Conservation (phyloP, 2,113 vertebrate genomes). For the Tiliqua scincoides region DNA sequence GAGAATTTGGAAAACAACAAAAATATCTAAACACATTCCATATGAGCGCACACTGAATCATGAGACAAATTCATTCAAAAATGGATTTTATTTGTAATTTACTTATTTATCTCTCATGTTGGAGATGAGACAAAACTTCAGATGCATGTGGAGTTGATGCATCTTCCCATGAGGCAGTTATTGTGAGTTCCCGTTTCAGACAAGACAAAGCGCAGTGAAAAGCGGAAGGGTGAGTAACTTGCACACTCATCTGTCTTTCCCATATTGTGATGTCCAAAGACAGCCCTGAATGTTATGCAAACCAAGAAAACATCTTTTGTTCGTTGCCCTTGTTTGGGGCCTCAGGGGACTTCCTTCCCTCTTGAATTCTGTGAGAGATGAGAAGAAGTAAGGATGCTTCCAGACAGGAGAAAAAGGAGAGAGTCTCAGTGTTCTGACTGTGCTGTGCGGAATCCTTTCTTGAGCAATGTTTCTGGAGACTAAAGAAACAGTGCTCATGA, state of each 20-base stretch:
- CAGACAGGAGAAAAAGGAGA: neutral
- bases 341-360: neutral
- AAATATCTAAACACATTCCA: too few species aligned
- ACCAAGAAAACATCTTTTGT: neutral
- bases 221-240: neutral
- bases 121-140: neutral
- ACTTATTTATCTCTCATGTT: neutral
- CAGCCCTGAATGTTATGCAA: neutral
- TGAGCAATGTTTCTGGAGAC: neutral
- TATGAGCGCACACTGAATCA: too few species aligned
- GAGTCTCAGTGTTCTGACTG: neutral
- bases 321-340: neutral
- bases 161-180: neutral
- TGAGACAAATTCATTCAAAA: too few species aligned
- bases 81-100: too few species aligned
- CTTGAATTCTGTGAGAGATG: neutral
- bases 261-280: neutral
- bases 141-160: neutral
- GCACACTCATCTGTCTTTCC: neutral
- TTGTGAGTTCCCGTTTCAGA: neutral
- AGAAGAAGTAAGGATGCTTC: neutral
- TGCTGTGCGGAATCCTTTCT: neutral
- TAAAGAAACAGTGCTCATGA: too few species aligned
- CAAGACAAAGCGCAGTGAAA: neutral
- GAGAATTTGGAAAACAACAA: too few species aligned